phyloP scores from a whole-genome alignment of 2,888 invertebrate species.

The Sturmia bella region DNA sequence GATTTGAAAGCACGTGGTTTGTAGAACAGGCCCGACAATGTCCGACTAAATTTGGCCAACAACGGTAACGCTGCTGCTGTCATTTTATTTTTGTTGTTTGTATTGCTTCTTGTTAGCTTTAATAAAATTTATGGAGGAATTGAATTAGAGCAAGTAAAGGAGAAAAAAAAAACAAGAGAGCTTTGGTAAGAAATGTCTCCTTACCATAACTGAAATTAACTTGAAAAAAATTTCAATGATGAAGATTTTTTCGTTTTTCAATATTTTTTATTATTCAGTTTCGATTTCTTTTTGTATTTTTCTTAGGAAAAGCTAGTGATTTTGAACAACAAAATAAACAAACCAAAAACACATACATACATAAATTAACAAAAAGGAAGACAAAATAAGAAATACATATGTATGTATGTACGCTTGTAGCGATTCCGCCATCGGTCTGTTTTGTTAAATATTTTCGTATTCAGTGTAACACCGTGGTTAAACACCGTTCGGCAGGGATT shows the following conservation, averaged over 20 bases:
- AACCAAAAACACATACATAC: background rate
- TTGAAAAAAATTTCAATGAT: conserved; percentile 3
- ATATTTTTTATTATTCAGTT: conserved; percentile 8
- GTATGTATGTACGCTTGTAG: no score
- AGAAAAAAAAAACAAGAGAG: background rate
- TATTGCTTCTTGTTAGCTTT: conserved; percentile 19
- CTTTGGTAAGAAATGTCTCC: conserved; percentile 7
- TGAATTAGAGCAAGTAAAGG: conserved; percentile 2
- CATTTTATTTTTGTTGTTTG: conserved; percentile 4
- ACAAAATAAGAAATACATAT: no score
- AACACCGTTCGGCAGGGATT: no score
- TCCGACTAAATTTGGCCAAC: no score
- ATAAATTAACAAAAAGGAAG: no score
- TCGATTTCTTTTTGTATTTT: background rate
- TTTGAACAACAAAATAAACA: background rate
- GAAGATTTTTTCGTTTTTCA: background rate
- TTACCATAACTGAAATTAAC: conserved; percentile 13
- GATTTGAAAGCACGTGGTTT: no score
- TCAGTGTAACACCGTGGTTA: no score
- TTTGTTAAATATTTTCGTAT: no score
- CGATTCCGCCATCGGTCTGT: no score
- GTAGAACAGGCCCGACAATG: no score
- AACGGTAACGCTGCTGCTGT: no score
- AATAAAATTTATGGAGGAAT: conserved; percentile 12
- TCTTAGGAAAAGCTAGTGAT: conserved; percentile 15